Conservation (phyloP, 1,140 invertebrate species). For the Papilio polyxenes region DNA sequence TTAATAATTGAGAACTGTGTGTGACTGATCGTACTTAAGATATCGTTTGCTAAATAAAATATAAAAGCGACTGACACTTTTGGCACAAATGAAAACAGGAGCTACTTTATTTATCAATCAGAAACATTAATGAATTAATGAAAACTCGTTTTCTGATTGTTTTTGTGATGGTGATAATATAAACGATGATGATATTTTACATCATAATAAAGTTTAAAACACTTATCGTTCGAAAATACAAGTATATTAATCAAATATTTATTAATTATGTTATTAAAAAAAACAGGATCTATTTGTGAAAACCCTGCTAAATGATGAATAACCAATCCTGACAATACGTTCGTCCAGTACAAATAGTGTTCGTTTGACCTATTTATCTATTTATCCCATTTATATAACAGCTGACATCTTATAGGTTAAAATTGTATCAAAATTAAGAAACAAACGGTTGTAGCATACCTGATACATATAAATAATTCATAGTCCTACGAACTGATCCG, state of each 20-base stretch:
- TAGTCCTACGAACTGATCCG: background rate
- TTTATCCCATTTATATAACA: constrained; percentile 39
- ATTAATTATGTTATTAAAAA: background rate
- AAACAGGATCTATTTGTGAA: background rate
- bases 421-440: no score
- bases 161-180: no score
- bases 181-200: no score
- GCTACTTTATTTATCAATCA: no score
- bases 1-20: background rate
- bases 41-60: no score
- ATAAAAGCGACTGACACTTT: no score
- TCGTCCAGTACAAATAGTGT: background rate
- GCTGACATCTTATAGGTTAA: background rate
- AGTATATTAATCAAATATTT: no score
- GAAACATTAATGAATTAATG: no score
- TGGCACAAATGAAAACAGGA: background rate
- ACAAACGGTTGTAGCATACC: no score
- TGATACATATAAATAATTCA: background rate
- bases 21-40: background rate
- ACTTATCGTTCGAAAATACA: no score
- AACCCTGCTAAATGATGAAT: background rate
- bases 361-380: constrained; percentile 38
- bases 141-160: no score
- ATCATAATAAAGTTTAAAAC: no score
- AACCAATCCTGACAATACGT: constrained; percentile 40